Conservation (phyloP, 2,888 invertebrate genomes). For the Oxystoma pomonae region DNA sequence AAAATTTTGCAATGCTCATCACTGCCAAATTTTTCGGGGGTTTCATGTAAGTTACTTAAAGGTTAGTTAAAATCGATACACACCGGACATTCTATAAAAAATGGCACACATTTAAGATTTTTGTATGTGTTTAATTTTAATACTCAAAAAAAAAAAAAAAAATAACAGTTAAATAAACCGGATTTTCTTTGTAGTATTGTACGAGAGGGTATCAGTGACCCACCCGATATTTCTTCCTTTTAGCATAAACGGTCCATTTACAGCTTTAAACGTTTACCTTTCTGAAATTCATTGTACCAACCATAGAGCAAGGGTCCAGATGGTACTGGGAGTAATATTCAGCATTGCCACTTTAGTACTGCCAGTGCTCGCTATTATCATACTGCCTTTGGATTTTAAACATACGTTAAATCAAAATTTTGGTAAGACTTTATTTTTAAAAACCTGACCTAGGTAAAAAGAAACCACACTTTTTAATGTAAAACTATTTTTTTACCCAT, state of each 20-base stretch:
- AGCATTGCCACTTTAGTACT: slow-evolving; percentile 60
- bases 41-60: slow-evolving; percentile 58
- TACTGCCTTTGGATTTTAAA: slow-evolving; percentile 56
- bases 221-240: no score
- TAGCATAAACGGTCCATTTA: slow-evolving; percentile 68
- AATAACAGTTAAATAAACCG: no score
- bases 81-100: no score
- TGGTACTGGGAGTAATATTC: slow-evolving; percentile 64
- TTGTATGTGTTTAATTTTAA: no score
- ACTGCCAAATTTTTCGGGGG: slow-evolving; percentile 71
- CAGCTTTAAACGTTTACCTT: slow-evolving; percentile 66
- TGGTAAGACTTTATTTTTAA: slow-evolving; percentile 30
- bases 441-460: background rate
- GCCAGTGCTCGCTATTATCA: slow-evolving; percentile 66
- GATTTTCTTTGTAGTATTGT: no score
- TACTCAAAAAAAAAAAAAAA: no score
- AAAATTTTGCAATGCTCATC: slow-evolving; percentile 62
- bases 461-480: background rate
- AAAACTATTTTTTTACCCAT: slow-evolving; percentile 3
- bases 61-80: no score
- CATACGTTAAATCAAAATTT: slow-evolving; percentile 24
- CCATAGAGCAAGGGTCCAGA: slow-evolving; percentile 60
- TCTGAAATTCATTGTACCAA: slow-evolving; percentile 68
- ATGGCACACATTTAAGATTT: no score
- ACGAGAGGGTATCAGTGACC: no score